Evolutionary conservation across 2,888 invertebrate species (phyloP), one percentile per base, ranked within the genome.

Genomic region (Hedya salicella): DNA sequence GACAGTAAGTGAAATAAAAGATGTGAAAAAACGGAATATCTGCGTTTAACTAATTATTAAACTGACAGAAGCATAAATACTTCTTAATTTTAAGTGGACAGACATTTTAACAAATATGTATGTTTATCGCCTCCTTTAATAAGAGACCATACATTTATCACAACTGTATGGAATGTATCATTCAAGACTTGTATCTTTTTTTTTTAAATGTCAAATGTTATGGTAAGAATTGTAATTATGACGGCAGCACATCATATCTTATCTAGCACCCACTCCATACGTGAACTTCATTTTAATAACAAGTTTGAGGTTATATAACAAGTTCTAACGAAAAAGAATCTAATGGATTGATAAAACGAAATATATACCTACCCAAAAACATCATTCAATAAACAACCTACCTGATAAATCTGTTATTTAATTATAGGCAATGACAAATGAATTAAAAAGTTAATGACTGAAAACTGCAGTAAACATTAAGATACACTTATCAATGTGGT

Each of bases 191-290:
- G 57, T 39, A 36, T 9, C 44, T 52, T 25, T 44, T 53, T 49
- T 56, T 21, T 21, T 5, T 52, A 11, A 60, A 61, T 66, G 59
- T 60, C 63, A 42, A 68, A 52, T 68, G 68, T 68, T 64, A 60
- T 60, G 42, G 63, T 16, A 49, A 21, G 19, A 53, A 59, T 62
- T 56, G 52, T 60, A 57, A 70, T 30, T 30, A 54, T 54, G 46
- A 69, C 40, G 56, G 65, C 59, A 70, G 68, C 62, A 68, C 64
- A 72, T 73, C 71, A 73, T 73, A 74, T 69, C 68, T 70, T 75
- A 76, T 76, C 75, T 68, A 57, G 66, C 73, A 71, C 44, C 8
- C 62, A 61, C 40, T 17, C 40, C 39, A n/a, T 36, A 46, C 54
- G 42, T 68, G 61, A 54, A 54, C 17, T 53, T 62, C 42, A 49